These are phyloP conservation scores for Pachycephus smyrnensis DNA, from an alignment of 2,888 invertebrate genomes.

Conservation along the genomic window DNA sequence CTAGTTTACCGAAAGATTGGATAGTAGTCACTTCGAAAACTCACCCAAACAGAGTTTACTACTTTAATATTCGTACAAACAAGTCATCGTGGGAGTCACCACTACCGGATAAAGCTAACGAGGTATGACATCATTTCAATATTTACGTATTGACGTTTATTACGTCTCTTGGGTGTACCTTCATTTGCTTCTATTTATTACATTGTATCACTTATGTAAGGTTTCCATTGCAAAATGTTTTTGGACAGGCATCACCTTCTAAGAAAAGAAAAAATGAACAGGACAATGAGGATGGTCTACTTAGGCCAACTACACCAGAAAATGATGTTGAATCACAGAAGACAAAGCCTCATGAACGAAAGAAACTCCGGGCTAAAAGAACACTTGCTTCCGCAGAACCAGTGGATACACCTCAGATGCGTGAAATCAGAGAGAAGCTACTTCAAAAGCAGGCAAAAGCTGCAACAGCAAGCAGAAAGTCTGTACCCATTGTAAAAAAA, in stretches of 20 bases:
- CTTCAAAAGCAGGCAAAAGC: conserved; percentile 31
- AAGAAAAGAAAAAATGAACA: conserved; percentile 26
- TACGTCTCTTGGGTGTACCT: no score
- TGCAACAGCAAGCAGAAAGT: neutral
- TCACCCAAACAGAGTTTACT: conserved; percentile 52
- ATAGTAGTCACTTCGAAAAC: conserved; percentile 47
- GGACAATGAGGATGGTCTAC: conserved; percentile 12
- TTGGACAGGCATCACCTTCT: neutral
- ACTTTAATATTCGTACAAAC: conserved; percentile 54
- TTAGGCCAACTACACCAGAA: conserved; percentile 3
- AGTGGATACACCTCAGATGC: conserved; percentile 51
- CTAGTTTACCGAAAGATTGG: conserved; percentile 49
- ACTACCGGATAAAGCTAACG: neutral
- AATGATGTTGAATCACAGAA: neutral
- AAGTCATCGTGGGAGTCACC: conserved; percentile 50
- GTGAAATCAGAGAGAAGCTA: conserved; percentile 38
- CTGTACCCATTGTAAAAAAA: neutral
- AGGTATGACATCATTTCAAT: conserved; percentile 4
- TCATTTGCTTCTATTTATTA: neutral
- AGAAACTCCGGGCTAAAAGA: conserved; percentile 35
- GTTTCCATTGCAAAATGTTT: neutral
- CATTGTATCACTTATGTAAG: conserved; percentile 18
- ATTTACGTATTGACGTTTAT: neutral
- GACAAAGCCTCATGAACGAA: conserved; percentile 13
- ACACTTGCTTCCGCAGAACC: neutral